phyloP scores from a whole-genome alignment of 2,113 vertebrate genomes.

The Coturnix japonica region DNA sequence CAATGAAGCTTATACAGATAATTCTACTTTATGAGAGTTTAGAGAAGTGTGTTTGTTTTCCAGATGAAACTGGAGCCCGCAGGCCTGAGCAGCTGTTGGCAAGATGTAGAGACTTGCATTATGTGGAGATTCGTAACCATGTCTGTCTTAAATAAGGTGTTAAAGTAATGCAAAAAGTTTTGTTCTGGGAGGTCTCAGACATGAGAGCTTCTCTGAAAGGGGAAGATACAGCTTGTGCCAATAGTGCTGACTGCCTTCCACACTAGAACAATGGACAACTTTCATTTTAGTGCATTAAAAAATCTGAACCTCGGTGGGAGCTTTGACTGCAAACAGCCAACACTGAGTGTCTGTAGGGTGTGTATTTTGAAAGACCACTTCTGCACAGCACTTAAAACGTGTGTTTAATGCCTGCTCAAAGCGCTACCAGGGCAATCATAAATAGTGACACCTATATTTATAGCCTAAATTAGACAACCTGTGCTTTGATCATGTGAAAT shows the following conservation, averaged over 20 bases:
- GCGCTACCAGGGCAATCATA: neutral
- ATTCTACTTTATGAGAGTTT: neutral
- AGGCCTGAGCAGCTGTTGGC: neutral
- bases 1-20: neutral
- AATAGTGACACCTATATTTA: neutral
- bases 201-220: neutral
- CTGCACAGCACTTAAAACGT: neutral
- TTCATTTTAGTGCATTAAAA: neutral
- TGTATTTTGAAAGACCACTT: neutral
- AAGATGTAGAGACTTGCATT: neutral
- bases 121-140: neutral
- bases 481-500: neutral
- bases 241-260: neutral
- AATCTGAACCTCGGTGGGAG: accelerated
- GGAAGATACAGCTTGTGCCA: neutral
- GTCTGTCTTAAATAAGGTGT: neutral
- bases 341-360: neutral
- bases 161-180: neutral
- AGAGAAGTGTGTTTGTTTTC: accelerated
- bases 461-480: neutral
- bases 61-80: neutral
- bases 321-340: neutral
- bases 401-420: neutral
- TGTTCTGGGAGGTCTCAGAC: neutral
- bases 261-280: neutral